Conservation (phyloP, 2,888 invertebrate genomes). For the Zhuqinia jingwanae region DNA sequence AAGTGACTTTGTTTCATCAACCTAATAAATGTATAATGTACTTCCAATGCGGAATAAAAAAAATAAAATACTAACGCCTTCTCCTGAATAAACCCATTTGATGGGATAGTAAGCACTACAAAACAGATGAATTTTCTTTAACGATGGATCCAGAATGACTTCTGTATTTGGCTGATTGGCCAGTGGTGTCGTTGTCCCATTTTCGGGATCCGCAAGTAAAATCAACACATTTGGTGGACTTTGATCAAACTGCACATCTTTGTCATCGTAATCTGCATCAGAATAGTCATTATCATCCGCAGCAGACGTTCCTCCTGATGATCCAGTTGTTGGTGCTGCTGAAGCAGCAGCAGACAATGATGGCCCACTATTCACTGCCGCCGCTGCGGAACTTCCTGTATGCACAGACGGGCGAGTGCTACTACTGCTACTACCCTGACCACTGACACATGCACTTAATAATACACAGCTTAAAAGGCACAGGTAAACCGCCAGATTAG, state of each 20-base stretch:
- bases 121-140: constrained; percentile 75
- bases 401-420: neutral
- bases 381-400: constrained; percentile 40
- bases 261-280: constrained; percentile 71
- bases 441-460: constrained; percentile 53
- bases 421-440: constrained; percentile 26
- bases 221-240: constrained; percentile 74
- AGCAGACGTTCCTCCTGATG: neutral
- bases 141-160: constrained; percentile 63
- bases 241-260: constrained; percentile 73
- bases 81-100: constrained; percentile 67
- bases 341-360: neutral
- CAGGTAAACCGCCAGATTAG: constrained; percentile 16
- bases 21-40: too few relatives aligned
- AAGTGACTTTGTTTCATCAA: too few relatives aligned
- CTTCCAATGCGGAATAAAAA: too few relatives aligned
- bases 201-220: constrained; percentile 70
- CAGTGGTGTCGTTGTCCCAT: constrained; percentile 70
- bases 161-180: constrained; percentile 69
- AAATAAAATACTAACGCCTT: constrained; percentile 60
- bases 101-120: constrained; percentile 76
- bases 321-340: constrained; percentile 28
- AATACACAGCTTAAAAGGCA: constrained; percentile 34
- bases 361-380: constrained; percentile 38
- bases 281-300: constrained; percentile 64